A percentile compares a stretch with the other conserved stretches of the same genome.
Evolutionary conservation across 2,113 vertebrate species (phyloP).

Genomic region (Saimiri boliviensis): DNA sequence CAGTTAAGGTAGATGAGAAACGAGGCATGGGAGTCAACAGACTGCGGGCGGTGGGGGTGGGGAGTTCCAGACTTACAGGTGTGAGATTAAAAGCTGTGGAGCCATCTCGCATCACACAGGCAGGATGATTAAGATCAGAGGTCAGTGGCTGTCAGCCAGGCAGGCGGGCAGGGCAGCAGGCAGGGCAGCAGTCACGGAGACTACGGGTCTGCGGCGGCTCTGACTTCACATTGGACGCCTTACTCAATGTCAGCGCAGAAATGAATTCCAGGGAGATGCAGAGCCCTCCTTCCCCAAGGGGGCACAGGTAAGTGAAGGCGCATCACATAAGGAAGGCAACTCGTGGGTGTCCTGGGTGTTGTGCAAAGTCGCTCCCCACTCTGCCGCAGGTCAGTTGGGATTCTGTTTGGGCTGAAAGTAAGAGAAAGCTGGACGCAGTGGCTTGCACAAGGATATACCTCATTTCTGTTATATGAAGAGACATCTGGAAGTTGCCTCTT

Average conservation of each 20-base stretch:
- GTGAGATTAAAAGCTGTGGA: not conserved
- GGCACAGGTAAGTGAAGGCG: not conserved
- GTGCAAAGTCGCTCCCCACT: not conserved
- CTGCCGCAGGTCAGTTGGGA: not conserved
- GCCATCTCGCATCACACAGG: not conserved
- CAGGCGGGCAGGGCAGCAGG: not conserved
- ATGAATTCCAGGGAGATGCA: not conserved
- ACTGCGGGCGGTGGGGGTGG: not conserved
- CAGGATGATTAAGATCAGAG: not conserved
- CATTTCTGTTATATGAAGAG: not conserved
- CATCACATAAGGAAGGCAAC: not conserved
- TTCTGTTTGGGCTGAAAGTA: not conserved
- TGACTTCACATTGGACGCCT: not conserved
- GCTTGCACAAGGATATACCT: not conserved
- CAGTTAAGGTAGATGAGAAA: not conserved
- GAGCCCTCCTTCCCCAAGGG: not conserved
- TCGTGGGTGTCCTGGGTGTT: too few species aligned
- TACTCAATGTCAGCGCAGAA: not conserved
- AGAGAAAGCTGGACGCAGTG: not conserved
- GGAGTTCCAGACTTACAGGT: fast-evolving
- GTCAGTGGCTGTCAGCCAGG: not conserved
- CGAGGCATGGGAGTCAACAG: not conserved
- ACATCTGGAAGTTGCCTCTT: not conserved
- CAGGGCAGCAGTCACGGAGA: not conserved
- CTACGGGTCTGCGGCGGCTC: not conserved